Conservation (phyloP, 1,140 invertebrate species). For the Glomeris maerens region DNA sequence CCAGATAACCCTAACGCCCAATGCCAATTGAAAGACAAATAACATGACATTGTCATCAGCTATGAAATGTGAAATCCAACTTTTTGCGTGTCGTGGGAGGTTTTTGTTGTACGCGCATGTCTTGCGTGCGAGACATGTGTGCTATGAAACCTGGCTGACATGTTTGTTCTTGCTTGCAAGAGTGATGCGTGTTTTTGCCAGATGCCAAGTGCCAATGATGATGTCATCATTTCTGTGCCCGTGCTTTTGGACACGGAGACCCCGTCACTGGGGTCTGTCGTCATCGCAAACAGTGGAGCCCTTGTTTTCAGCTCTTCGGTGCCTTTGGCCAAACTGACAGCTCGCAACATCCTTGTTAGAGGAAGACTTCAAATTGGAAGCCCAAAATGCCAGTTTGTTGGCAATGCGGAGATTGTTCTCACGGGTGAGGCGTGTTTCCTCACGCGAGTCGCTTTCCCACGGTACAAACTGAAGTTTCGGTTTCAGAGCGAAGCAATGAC, state of each 20-base stretch:
- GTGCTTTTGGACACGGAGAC: constrained; percentile 6
- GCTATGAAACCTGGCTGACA: no score
- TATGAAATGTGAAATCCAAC: no score
- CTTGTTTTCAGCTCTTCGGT: constrained; percentile 13
- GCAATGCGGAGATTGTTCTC: constrained; percentile 6
- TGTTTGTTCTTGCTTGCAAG: no score
- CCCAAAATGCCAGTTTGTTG: constrained; percentile 5
- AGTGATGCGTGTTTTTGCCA: constrained; percentile 1
- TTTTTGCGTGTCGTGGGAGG: no score
- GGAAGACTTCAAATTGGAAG: constrained; percentile 9
- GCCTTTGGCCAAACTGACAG: background rate
- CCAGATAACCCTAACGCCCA: no score
- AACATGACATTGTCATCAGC: no score
- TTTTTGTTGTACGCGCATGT: no score
- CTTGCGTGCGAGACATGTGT: no score
- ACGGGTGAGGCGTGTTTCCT: constrained; percentile 5
- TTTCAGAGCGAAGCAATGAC: no score
- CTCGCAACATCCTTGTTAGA: background rate
- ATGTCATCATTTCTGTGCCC: background rate
- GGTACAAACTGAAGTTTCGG: no score
- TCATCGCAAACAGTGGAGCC: background rate
- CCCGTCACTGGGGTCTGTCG: background rate
- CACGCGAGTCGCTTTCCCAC: no score
- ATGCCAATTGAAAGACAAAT: no score
- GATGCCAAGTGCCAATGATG: constrained; percentile 3